These are phyloP conservation scores for Chaetops frenatus DNA, from an alignment of 2,113 vertebrate species.

Conservation along the genomic window DNA sequence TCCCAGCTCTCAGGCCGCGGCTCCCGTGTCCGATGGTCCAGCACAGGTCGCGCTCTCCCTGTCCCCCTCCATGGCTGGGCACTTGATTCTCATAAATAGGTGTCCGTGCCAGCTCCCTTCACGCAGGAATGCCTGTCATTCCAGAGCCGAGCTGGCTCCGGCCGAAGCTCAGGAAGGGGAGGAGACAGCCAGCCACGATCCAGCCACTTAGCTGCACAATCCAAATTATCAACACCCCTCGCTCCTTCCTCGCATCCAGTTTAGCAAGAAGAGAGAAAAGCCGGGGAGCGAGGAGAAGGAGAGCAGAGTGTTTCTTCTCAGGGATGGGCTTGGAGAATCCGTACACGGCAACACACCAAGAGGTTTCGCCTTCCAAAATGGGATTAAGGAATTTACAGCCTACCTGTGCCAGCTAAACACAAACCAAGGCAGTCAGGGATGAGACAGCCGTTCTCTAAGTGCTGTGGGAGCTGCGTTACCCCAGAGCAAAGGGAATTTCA, in stretches of 20 bases:
- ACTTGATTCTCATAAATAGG: conserved; percentile 70
- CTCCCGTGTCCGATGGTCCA: background rate
- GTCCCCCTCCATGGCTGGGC: conserved; percentile 53
- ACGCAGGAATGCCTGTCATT: conserved; percentile 90
- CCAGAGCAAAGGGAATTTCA: background rate
- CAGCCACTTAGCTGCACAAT: conserved; percentile 40
- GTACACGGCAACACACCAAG: fast-evolving
- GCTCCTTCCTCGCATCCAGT: background rate
- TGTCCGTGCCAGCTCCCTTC: conserved; percentile 73
- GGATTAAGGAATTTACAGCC: background rate
- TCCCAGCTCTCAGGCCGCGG: background rate
- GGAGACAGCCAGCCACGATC: conserved; percentile 59
- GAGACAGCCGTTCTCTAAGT: background rate
- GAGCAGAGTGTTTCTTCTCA: background rate
- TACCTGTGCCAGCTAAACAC: background rate
- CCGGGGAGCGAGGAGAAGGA: background rate
- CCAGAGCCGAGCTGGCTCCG: conserved; percentile 74
- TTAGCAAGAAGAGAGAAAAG: background rate
- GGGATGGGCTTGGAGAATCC: background rate
- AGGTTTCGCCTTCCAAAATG: background rate
- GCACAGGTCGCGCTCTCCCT: background rate
- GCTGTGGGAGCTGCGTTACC: background rate
- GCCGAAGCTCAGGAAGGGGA: conserved; percentile 77
- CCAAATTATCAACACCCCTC: conserved; percentile 60
- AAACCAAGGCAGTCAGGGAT: background rate